Base-by-base conservation (phyloP, 2,113 vertebrate genomes). In the Acanthisitta chloris region DNA sequence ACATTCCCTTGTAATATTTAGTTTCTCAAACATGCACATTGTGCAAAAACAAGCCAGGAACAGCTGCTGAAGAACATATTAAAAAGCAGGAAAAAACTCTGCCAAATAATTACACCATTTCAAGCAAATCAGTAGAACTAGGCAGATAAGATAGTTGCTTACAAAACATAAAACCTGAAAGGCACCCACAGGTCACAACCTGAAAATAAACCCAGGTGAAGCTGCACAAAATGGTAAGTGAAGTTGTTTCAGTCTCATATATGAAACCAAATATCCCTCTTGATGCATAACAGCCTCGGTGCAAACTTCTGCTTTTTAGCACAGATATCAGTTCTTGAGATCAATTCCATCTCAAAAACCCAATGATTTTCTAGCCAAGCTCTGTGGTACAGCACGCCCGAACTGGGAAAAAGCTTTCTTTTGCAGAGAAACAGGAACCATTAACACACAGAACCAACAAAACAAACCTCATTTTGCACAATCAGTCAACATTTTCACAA, bases 11-110 rank as follows among this genome's bases (percentile, higher is more conserved):
- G 67, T n/a, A 69, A 83, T n/a, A 94, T 73, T 76, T 79, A 94
- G 70, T 51, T 95, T 59, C n/a, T 81, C 25, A 92, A 80, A 78
- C 19, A 16, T 0, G 2, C 9, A 64, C 15, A 40, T 72, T 90
- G 92, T 82, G 70, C 49, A 91, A 93, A 93, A 40, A 70, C 20
- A 57, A 81, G 86, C 17, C 80, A 65, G 21, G 43, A 95, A 57
- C 48, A 52, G 72, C 42, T 85, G 33, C 40, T 46, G 48, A 91
- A 90, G 26, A 21, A 88, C 10, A 26, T 25, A 81, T 24, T 79
- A 95, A 95, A 85, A 64, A 84, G 8, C 42, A 59, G 13, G 28
- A 76, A 90, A 91, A 48, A 80, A 49, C 12, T 6, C 34, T 20
- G 81, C 26, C 61, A 78, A 86, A 42, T 38, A 84, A 79, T 54